A percentile compares a stretch with the other conserved stretches of the same genome.
These are phyloP conservation scores for Myotis findleyi DNA, from an alignment of 2,797 vertebrate genomes.

Conservation along the genomic window DNA sequence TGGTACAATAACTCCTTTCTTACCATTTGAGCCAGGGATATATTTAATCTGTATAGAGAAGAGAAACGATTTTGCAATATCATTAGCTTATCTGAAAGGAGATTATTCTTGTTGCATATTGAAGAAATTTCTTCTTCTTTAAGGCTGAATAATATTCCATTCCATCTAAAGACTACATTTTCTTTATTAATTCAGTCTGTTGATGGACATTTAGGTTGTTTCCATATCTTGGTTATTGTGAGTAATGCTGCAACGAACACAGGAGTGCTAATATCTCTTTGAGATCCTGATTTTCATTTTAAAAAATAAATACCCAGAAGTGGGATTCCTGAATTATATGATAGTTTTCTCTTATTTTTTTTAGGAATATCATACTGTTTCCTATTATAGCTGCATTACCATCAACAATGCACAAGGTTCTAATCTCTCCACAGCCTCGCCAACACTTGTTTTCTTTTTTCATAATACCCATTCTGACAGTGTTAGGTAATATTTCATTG, in stretches of 20 bases:
- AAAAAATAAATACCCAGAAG: not conserved
- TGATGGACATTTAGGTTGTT: not conserved
- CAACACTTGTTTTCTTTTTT: not conserved
- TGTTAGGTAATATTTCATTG: not conserved
- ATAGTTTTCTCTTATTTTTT: not conserved
- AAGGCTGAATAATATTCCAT: not conserved
- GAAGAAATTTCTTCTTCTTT: not conserved
- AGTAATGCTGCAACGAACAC: not conserved
- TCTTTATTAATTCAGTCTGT: not conserved
- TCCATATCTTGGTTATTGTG: not conserved
- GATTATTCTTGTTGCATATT: not conserved
- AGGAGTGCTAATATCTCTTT: not conserved
- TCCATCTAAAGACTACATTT: not conserved
- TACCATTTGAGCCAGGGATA: not conserved
- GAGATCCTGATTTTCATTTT: not conserved
- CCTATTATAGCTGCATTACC: not conserved
- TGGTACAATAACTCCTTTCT: not conserved
- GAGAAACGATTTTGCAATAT: not conserved
- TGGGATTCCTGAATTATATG: not conserved
- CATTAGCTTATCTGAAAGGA: not conserved
- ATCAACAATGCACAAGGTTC: not conserved
- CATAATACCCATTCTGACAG: not conserved
- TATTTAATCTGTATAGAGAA: not conserved
- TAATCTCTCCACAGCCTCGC: not conserved
- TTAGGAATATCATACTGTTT: not conserved